Base-by-base conservation (phyloP, 2,888 invertebrate species). In the Coenonympha glycerion region DNA sequence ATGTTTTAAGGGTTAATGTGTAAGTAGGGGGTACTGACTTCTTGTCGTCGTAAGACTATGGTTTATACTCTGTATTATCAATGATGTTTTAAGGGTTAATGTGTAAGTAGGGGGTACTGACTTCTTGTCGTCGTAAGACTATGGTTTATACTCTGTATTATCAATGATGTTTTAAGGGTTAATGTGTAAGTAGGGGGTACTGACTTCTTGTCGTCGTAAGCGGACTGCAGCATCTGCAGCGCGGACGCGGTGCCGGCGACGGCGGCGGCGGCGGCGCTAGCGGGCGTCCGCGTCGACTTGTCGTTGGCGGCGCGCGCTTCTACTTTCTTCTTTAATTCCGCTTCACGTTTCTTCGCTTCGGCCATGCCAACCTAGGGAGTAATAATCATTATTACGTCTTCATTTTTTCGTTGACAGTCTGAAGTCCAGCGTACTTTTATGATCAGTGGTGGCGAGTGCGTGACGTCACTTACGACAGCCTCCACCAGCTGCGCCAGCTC, bases 401-500 rank as follows among this genome's bases (percentile, higher is more conserved):
- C n/a, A n/a, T n/a, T n/a, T n/a, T n/a, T n/a, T n/a, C n/a, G n/a
- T n/a, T n/a, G n/a, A n/a, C n/a, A n/a, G n/a, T n/a, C n/a, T n/a
- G n/a, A n/a, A n/a, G n/a, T n/a, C n/a, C n/a, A n/a, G n/a, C n/a
- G n/a, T n/a, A n/a, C n/a, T n/a, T n/a, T n/a, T n/a, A n/a, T n/a
- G n/a, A n/a, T n/a, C n/a, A n/a, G n/a, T n/a, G n/a, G 8, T 24
- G 15, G 3, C 45, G 15, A 9, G n/a, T 9, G 15, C 5, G 2
- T 8, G 11, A 18, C n/a, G 3, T 3, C 3, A 45, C 52, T 41
- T 8, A 93, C 92, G 37, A 95, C 94, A 9, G 94, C 92, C 62
- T 94, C 93, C 22, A 95, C 92, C 0, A 95, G 84, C 56, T 92
- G 92, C 62, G 94, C 93, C 55, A 95, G 81, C 66, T 95, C 94